A percentile compares a stretch with the other conserved stretches of the same genome.
Evolutionary conservation across 2,113 vertebrate species (phyloP).

Genomic region (Tyrannus savana): DNA sequence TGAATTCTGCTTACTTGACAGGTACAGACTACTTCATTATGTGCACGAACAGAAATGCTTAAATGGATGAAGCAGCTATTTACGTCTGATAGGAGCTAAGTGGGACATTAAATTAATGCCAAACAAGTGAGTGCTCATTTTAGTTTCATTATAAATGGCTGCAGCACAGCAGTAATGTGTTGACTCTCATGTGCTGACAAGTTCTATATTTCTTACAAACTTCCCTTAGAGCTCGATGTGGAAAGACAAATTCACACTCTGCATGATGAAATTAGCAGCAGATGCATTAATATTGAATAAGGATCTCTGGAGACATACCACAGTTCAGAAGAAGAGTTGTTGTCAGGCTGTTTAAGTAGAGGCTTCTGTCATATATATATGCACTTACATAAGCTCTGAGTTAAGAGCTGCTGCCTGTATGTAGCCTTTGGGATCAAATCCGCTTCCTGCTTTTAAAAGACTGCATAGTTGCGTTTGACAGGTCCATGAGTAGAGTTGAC

Average conservation of each 20-base stretch:
- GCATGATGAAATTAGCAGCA: conserved; percentile 62
- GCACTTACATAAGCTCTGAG: neutral
- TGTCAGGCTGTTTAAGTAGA: conserved; percentile 11
- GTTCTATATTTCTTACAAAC: conserved; percentile 60
- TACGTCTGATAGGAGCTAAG: conserved; percentile 62
- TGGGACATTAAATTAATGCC: conserved; percentile 71
- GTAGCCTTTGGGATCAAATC: neutral
- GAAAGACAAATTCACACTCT: conserved; percentile 60
- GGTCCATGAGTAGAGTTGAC: neutral
- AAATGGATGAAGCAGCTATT: conserved; percentile 64
- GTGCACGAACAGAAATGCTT: conserved; percentile 42
- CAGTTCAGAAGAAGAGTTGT: neutral
- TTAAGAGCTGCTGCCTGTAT: neutral
- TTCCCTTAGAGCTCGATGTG: conserved; percentile 20
- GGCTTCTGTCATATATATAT: neutral
- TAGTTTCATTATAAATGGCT: conserved; percentile 55
- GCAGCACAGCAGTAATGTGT: conserved; percentile 40
- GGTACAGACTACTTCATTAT: conserved; percentile 62
- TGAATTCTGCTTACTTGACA: conserved; percentile 68
- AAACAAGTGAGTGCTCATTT: conserved; percentile 68
- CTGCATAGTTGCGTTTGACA: neutral
- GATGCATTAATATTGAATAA: conserved; percentile 61
- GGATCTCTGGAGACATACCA: conserved; percentile 19
- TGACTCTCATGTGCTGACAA: conserved; percentile 50
- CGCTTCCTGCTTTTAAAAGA: neutral